Evolutionary conservation across 2,797 vertebrate species (phyloP).

Genomic region (Scarus forsteni): DNA sequence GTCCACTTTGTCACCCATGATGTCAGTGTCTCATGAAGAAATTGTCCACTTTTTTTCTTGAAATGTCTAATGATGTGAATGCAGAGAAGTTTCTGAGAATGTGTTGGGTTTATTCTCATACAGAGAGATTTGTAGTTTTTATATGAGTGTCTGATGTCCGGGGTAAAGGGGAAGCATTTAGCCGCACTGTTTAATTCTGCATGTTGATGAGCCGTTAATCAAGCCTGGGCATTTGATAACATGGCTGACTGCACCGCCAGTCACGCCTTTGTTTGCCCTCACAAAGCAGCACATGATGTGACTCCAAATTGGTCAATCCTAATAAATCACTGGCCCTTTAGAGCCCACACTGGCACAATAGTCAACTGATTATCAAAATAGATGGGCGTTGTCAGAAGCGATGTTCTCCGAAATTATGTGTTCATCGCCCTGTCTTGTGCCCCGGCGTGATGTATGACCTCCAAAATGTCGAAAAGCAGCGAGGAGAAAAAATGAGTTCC

Average conservation of each 20-base stretch:
- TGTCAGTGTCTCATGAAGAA: constrained; percentile 67
- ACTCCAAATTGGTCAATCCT: constrained; percentile 79
- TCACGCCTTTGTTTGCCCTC: constrained; percentile 78
- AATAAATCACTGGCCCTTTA: constrained; percentile 73
- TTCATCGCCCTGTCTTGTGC: constrained; percentile 69
- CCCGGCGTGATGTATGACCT: constrained; percentile 67
- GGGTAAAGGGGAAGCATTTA: constrained; percentile 62
- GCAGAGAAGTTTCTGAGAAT: constrained; percentile 47
- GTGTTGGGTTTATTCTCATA: constrained; percentile 32
- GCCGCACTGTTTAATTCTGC: constrained; percentile 73
- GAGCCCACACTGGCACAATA: constrained; percentile 65
- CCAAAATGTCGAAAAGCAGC: constrained; percentile 56
- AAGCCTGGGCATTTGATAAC: constrained; percentile 77
- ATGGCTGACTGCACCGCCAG: constrained; percentile 77
- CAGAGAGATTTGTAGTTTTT: constrained; percentile 58
- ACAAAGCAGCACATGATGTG: constrained; percentile 72
- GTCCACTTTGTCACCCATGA: constrained; percentile 54
- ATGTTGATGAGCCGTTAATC: constrained; percentile 80
- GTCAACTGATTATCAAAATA: constrained; percentile 78
- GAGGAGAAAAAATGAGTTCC: constrained; percentile 45
- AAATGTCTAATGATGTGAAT: constrained; percentile 59
- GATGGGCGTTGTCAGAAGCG: constrained; percentile 77
- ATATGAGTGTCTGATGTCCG: constrained; percentile 58
- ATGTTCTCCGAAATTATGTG: constrained; percentile 74
- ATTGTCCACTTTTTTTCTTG: constrained; percentile 40